These are phyloP conservation scores for Penaeus chinensis DNA, from an alignment of 1,140 invertebrate species.

Conservation along the genomic window DNA sequence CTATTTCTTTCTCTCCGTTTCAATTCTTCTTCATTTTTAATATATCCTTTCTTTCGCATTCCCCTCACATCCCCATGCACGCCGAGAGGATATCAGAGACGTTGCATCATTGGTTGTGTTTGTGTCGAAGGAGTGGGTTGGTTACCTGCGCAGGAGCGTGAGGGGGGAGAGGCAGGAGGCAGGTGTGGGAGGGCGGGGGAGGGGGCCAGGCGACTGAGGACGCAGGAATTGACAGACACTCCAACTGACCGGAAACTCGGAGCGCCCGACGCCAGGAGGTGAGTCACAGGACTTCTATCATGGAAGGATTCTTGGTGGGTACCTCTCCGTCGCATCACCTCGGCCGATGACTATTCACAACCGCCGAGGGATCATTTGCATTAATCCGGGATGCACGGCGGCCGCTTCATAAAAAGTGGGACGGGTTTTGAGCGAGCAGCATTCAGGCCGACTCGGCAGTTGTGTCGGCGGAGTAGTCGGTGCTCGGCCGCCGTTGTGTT, in stretches of 20 bases:
- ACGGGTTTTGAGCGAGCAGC: constrained; percentile 19
- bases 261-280: too few relatives aligned
- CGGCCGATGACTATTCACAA: too few relatives aligned
- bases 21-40: not conserved
- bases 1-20: not conserved
- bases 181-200: not conserved
- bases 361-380: not conserved
- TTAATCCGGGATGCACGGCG: constrained; percentile 15
- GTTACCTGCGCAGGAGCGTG: not conserved
- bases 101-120: constrained; percentile 36
- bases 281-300: too few relatives aligned
- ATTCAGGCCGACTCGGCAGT: constrained; percentile 29
- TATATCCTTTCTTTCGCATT: not conserved
- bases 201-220: too few relatives aligned
- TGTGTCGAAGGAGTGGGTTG: constrained; percentile 18
- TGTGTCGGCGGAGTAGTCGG: not conserved
- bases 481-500: not conserved
- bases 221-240: too few relatives aligned
- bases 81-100: not conserved
- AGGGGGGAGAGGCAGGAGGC: not conserved
- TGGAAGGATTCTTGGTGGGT: too few relatives aligned
- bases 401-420: constrained; percentile 29
- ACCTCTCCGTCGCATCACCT: too few relatives aligned
- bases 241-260: too few relatives aligned
- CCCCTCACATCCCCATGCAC: not conserved